Conservation (phyloP, 2,888 invertebrate genomes). For the Nemoura dubitans region DNA sequence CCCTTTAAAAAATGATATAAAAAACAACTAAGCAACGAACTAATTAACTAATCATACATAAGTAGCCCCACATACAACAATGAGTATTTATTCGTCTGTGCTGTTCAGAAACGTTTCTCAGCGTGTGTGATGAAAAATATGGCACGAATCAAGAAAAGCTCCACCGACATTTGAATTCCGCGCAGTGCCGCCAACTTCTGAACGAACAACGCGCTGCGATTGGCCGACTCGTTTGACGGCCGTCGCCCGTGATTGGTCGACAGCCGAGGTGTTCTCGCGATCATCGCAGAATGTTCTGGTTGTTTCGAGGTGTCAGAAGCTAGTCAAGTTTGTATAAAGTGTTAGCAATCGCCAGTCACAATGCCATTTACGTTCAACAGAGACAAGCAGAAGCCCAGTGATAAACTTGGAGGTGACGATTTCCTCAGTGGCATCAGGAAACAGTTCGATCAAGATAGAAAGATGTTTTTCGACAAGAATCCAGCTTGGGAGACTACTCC, state of each 20-base stretch:
- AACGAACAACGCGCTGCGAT: neutral
- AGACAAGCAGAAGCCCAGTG: conserved; percentile 55
- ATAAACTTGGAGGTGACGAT: conserved; percentile 56
- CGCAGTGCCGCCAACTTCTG: neutral
- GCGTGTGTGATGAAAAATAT: too few species aligned
- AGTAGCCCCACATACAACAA: too few species aligned
- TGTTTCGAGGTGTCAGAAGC: neutral
- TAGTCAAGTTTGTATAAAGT: neutral
- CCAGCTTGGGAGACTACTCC: conserved; percentile 50
- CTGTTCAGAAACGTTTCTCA: too few species aligned
- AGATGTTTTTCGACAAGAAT: conserved; percentile 54
- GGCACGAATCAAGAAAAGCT: too few species aligned
- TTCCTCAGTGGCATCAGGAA: conserved; percentile 55
- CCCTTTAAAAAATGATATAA: too few species aligned
- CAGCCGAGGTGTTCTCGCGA: neutral
- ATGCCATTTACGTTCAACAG: conserved; percentile 55
- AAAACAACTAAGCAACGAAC: too few species aligned
- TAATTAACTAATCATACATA: too few species aligned
- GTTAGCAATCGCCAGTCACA: neutral
- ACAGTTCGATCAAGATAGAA: conserved; percentile 55
- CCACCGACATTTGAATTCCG: neutral
- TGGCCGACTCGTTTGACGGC: neutral
- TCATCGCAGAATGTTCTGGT: neutral
- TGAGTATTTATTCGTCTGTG: too few species aligned
- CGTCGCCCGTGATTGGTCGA: neutral